Base-by-base conservation (phyloP, 30 jellyfish, hydroid and myxozoan genomes). In the Hydractinia echinata region DNA sequence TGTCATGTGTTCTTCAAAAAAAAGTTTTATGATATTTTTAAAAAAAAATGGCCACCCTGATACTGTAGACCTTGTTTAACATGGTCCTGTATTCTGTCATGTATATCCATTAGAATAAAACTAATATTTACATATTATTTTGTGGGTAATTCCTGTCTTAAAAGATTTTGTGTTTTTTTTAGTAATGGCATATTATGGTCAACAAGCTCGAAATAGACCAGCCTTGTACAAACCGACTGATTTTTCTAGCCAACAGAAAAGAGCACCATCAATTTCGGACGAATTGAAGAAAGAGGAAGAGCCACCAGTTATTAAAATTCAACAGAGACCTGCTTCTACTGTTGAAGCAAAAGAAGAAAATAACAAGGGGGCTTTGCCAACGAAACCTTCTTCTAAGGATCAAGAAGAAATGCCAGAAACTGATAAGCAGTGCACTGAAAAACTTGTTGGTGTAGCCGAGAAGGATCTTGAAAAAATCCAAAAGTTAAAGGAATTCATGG, bases 161-260 rank as follows among this genome's bases (percentile, higher is more conserved):
- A n/a, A 30, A 30, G 44, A 30, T 30, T 30, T 30, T 30, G 44
- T 30, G 2, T 30, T 30, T n/a, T 62, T 64, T 64, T 13, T 13
- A 64, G 74, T 71, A 20, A 71, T 71, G 81, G 81, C 81, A 71
- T 71, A 55, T n/a, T 71, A n/a, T 71, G 81, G 81, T 71, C 81
- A 71, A 30, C 74, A 44, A 6, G 39, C 19, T 64, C 81, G 87
- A 20, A 80, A 76, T 5, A 76, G 61, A 51, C 67, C 87, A 80
- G 87, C 87, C 39, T 66, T 80, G 18, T 80, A 80, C 52, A 80
- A 80, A 61, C 87, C 87, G 10, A 80, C 87, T 16, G 87, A 80
- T 66, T 80, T 80, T 80, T 64, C 81, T 9, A 80, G 64, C 30
- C 55, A 77, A 60, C 60, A 54, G n/a, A 60, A 52, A 19, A 15